A percentile compares a stretch with the other conserved stretches of the same genome.
phyloP scores from a whole-genome alignment of 2,888 invertebrate genomes.

The Cyrtodaria siliqua region DNA sequence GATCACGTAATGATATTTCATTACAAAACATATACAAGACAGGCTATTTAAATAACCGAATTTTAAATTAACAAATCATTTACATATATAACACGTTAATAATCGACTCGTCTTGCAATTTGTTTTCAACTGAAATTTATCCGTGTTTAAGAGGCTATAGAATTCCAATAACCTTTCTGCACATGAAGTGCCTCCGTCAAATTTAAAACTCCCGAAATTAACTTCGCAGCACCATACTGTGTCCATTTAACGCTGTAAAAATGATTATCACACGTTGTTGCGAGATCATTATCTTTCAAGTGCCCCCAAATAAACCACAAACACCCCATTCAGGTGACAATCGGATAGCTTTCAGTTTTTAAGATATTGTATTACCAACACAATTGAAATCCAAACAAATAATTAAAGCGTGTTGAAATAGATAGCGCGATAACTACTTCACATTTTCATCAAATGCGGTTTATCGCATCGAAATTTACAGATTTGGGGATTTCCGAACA shows the following conservation, averaged over 20 bases:
- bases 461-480: constrained; percentile 24
- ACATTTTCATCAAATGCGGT: constrained; percentile 32
- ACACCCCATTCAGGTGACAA: constrained; percentile 32
- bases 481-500: constrained; percentile 23
- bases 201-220: constrained; percentile 47
- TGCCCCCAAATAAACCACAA: constrained; percentile 38
- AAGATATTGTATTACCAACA: constrained; percentile 17
- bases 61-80: too few relatives aligned
- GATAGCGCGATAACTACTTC: constrained; percentile 38
- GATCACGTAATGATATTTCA: too few relatives aligned
- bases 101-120: too few relatives aligned
- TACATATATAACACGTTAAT: too few relatives aligned
- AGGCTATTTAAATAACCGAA: too few relatives aligned
- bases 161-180: too few relatives aligned
- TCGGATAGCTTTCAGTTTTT: constrained; percentile 30
- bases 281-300: constrained; percentile 47
- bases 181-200: not conserved
- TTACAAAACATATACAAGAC: too few relatives aligned
- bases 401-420: constrained; percentile 57
- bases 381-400: constrained; percentile 61
- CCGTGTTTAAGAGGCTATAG: too few relatives aligned
- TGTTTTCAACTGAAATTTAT: too few relatives aligned
- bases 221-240: constrained; percentile 37
- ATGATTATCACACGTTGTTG: constrained; percentile 5
- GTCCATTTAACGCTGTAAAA: constrained; percentile 56